Conservation (phyloP, 2,797 vertebrate genomes). For the Sebastolobus alascanus region DNA sequence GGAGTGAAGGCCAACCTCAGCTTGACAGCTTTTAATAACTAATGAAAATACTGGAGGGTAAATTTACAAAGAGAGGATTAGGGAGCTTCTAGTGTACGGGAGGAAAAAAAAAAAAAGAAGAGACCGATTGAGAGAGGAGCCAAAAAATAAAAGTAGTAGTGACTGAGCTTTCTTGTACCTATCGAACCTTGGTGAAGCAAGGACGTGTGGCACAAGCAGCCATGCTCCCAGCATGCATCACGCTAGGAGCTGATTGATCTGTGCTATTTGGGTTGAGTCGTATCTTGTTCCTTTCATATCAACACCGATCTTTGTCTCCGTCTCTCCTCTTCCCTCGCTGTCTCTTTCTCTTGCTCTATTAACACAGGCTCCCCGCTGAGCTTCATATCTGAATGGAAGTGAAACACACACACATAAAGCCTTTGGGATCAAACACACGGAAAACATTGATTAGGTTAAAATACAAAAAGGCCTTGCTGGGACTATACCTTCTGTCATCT, state of each 20-base stretch:
- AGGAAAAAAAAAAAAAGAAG: constrained; percentile 2
- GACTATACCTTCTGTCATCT: constrained; percentile 47
- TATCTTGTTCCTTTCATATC: constrained; percentile 56
- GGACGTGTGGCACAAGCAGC: constrained; percentile 24
- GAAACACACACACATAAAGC: constrained; percentile 2
- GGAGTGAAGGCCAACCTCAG: constrained; percentile 73
- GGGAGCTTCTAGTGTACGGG: constrained; percentile 27
- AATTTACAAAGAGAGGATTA: constrained; percentile 77
- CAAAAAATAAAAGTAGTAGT: neutral
- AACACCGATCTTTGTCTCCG: constrained; percentile 55
- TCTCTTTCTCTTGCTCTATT: constrained; percentile 57
- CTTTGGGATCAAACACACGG: constrained; percentile 54
- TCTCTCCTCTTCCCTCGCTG: constrained; percentile 23
- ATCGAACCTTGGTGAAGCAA: constrained; percentile 24
- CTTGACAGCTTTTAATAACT: constrained; percentile 83
- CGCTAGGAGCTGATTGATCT: constrained; percentile 77
- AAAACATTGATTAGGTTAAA: constrained; percentile 70
- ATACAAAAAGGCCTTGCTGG: constrained; percentile 32
- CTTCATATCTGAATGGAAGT: constrained; percentile 42
- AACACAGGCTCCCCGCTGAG: constrained; percentile 52
- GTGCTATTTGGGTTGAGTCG: constrained; percentile 48
- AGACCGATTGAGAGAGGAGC: constrained; percentile 7
- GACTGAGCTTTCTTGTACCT: neutral
- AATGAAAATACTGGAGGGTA: constrained; percentile 75
- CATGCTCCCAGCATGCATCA: constrained; percentile 69